A percentile compares a stretch with the other conserved stretches of the same genome.
These are phyloP conservation scores for Ctenosaura bakeri DNA, from an alignment of 2,797 vertebrate species.

Conservation along the genomic window DNA sequence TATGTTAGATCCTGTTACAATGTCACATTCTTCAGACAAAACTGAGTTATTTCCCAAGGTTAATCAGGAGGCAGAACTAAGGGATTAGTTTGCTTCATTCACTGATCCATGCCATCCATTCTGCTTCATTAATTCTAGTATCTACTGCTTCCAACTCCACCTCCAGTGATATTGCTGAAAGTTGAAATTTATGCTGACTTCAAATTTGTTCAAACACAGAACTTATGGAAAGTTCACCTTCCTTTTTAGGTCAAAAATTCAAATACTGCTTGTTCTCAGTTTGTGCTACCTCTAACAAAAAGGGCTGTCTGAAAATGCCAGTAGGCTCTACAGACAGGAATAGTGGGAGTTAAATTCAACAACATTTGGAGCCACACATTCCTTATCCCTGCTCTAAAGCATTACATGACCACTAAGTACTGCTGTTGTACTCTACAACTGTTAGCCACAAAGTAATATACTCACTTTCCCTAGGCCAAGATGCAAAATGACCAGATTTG, in stretches of 20 bases:
- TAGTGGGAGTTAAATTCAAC: too few species aligned
- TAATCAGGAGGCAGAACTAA: conserved; percentile 22
- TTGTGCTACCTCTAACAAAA: conserved; percentile 29
- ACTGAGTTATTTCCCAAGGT: conserved; percentile 21
- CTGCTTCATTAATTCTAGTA: conserved; percentile 34
- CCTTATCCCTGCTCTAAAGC: not conserved
- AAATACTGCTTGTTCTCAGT: conserved; percentile 47
- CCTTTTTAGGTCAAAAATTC: conserved; percentile 39
- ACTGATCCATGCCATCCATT: conserved; percentile 33
- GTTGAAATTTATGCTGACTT: conserved; percentile 38
- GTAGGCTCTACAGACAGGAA: not conserved
- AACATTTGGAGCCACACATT: too few species aligned
- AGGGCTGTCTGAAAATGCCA: conserved; percentile 12
- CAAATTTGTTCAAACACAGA: conserved; percentile 48
- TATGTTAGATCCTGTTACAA: not conserved
- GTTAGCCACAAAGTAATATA: not conserved
- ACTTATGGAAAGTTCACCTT: conserved; percentile 48
- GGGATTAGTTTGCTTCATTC: conserved; percentile 34
- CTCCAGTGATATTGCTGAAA: conserved; percentile 2
- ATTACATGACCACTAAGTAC: not conserved
- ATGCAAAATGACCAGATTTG: not conserved
- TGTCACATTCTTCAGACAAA: conserved; percentile 14
- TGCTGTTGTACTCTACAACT: not conserved
- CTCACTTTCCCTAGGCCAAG: not conserved
- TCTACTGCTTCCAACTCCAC: conserved; percentile 26